phyloP scores from a whole-genome alignment of 2,888 invertebrate species.

The Neoscelio sp. region DNA sequence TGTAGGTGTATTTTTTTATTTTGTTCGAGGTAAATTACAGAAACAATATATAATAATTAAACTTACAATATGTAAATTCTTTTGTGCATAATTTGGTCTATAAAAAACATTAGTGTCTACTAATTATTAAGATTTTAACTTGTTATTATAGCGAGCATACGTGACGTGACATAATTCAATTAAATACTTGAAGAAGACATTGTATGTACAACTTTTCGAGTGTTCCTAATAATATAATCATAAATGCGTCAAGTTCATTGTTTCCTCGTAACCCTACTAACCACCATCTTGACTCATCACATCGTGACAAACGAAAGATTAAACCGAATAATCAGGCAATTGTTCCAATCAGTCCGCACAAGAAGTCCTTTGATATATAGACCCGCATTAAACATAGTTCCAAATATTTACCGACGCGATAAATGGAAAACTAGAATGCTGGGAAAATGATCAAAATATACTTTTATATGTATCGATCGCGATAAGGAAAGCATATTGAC shows the following conservation, averaged over 20 bases:
- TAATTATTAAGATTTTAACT: too few relatives aligned
- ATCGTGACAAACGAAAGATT: conserved; percentile 13
- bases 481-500: conserved; percentile 15
- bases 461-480: conserved; percentile 9
- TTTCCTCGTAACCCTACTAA: conserved; percentile 44
- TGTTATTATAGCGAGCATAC: too few relatives aligned
- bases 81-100: too few relatives aligned
- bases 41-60: too few relatives aligned
- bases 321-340: conserved; percentile 34
- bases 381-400: neutral
- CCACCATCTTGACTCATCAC: conserved; percentile 46
- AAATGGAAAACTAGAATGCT: conserved; percentile 36
- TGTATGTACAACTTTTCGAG: too few relatives aligned
- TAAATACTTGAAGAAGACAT: too few relatives aligned
- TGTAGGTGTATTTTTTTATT: too few relatives aligned
- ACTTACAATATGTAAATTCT: too few relatives aligned
- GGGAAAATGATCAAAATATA: conserved; percentile 42
- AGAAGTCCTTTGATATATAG: conserved; percentile 22
- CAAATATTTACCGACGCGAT: conserved; percentile 51
- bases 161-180: too few relatives aligned
- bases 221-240: too few relatives aligned
- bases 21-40: too few relatives aligned
- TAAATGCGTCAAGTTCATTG: conserved; percentile 14
- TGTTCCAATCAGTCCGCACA: conserved; percentile 27
- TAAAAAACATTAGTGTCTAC: too few relatives aligned